A percentile compares a stretch with the other conserved stretches of the same genome.
Evolutionary conservation across 2,888 invertebrate species (phyloP).

Genomic region (Heliconius charithonia): DNA sequence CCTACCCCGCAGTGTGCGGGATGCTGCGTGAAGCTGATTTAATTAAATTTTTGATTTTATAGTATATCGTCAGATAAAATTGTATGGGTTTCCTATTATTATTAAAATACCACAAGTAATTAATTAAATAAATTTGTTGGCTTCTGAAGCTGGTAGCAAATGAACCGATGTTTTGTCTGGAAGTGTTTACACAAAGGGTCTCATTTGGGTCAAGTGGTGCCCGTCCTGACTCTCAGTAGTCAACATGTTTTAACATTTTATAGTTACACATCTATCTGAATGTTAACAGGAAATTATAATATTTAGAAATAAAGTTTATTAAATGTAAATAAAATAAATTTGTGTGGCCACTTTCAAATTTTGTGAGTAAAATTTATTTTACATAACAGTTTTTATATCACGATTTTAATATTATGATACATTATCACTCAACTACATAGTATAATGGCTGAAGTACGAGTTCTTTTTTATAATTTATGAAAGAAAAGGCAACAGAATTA

Average conservation of each 20-base stretch:
- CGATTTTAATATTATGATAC: no score
- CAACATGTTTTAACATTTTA: slow-evolving; percentile 12
- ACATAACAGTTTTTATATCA: no score
- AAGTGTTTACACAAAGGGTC: slow-evolving; percentile 23
- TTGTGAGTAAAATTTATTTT: no score
- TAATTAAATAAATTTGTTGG: slow-evolving; percentile 15
- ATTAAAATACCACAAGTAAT: slow-evolving; percentile 4
- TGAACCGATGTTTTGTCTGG: slow-evolving; percentile 16
- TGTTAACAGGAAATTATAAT: background rate
- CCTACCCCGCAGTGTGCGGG: no score
- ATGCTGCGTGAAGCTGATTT: no score
- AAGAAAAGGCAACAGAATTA: no score
- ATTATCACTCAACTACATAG: no score
- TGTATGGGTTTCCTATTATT: slow-evolving; percentile 6
- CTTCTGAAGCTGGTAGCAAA: slow-evolving; percentile 17
- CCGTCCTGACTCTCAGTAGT: slow-evolving; percentile 13
- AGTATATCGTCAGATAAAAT: background rate
- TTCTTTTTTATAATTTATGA: no score
- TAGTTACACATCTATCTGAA: background rate
- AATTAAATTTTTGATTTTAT: no score
- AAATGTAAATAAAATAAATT: background rate
- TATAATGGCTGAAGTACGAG: no score
- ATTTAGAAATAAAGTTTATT: background rate
- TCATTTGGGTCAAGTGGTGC: slow-evolving; percentile 19
- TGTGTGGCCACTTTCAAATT: no score